phyloP scores from a whole-genome alignment of 2,113 vertebrate genomes.

The Syngnathus scovelli region DNA sequence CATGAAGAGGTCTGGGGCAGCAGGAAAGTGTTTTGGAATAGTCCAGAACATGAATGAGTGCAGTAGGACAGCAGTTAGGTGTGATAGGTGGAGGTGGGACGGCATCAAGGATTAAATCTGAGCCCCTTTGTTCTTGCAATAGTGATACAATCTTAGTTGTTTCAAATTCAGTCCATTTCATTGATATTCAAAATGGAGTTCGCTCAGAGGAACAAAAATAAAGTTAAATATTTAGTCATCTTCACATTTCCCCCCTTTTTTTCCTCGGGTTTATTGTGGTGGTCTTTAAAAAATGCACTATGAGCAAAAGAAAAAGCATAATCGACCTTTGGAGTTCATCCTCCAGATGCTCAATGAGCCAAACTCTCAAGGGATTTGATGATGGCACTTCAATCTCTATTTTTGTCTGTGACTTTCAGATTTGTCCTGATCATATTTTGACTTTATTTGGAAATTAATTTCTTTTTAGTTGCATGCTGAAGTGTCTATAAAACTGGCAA shows the following conservation, averaged over 20 bases:
- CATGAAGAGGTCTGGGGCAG: too few relatives aligned
- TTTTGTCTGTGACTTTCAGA: background rate
- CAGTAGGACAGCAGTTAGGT: too few relatives aligned
- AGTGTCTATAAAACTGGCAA: background rate
- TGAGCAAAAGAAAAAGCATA: background rate
- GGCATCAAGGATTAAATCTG: too few relatives aligned
- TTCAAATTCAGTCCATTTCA: too few relatives aligned
- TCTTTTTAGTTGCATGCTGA: background rate
- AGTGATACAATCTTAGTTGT: too few relatives aligned
- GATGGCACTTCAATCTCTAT: background rate
- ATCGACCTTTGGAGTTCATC: background rate
- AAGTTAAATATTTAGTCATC: background rate
- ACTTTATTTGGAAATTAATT: background rate
- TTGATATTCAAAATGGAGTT: too few relatives aligned
- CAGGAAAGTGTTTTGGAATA: too few relatives aligned
- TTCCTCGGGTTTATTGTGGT: background rate
- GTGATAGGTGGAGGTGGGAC: too few relatives aligned
- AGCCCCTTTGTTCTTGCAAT: too few relatives aligned
- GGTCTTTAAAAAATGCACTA: background rate
- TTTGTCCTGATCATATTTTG: background rate
- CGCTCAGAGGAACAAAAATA: too few relatives aligned
- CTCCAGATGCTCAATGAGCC: background rate
- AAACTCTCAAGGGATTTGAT: background rate
- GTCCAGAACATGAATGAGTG: too few relatives aligned
- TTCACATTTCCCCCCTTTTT: background rate